Evolutionary conservation across 2,888 invertebrate species (phyloP), one percentile per base, ranked within the genome.

Genomic region (Eupithecia subfuscata): DNA sequence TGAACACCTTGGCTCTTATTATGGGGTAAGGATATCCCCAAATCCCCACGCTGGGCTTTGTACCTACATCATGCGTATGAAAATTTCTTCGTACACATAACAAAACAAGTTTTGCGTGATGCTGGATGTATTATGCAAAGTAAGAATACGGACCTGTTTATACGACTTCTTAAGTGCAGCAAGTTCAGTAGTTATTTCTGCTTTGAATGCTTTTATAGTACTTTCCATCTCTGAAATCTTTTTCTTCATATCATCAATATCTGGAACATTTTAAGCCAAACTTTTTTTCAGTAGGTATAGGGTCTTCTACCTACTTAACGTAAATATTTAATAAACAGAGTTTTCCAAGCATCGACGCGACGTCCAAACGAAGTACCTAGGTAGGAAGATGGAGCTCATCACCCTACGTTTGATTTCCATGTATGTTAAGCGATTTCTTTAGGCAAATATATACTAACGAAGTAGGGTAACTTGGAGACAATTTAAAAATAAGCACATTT

Each of bases 191-290:
- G 84, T 81, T 37, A 92, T 76, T 78, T 83, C 84, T 18, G 76
- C 79, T 83, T 92, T 92, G 7, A 89, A 85, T 11, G 76, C 75
- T 80, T 83, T 87, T 11, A 94, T 88, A 79, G 86, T 90, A 0
- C 78, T 83, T 78, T 94, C 94, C n/a, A 94, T 80, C 72, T 87
- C 86, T 12, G 89, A 73, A 2, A 92, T 87, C 78, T 87, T 88
- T 64, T 79, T 88, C 83, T 90, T 92, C 56, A 94, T 81, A 30
- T 92, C 91, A 22, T 90, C 86, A 16, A 94, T 86, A 80, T 94
- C 94, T 94, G 84, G 45, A 68, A 72, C 40, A 40, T 60, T n/a
- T 40, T 5, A n/a, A n/a, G 22, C 25, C 25, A 12, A 60, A 60
- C 14, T 12, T 5, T 25, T 25, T 25, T 25, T 60, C 22, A n/a